These are phyloP conservation scores for Caenorhabditis wallacei DNA, from an alignment of 2,888 invertebrate genomes.

Conservation along the genomic window DNA sequence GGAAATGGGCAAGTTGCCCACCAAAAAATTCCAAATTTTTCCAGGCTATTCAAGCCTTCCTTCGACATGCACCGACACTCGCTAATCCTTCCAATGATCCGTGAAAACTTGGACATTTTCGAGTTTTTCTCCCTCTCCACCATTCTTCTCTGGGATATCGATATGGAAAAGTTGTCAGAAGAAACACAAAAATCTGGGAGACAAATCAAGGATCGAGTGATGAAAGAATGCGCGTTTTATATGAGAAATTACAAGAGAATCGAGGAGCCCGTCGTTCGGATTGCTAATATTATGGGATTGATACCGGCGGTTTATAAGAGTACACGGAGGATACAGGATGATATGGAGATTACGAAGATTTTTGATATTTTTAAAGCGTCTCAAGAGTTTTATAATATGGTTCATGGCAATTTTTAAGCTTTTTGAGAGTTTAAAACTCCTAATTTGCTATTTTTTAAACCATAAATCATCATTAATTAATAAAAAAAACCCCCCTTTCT, in stretches of 20 bases:
- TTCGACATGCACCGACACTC: constrained; percentile 19
- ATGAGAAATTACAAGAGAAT: constrained; percentile 24
- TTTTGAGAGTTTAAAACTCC: no score
- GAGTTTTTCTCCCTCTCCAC: constrained; percentile 53
- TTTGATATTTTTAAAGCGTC: constrained; percentile 50
- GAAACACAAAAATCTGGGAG: background rate
- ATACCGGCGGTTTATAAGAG: constrained; percentile 38
- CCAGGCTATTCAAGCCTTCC: constrained; percentile 49
- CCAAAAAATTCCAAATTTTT: background rate
- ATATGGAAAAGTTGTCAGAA: constrained; percentile 26
- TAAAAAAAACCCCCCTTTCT: no score
- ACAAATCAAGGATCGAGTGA: constrained; percentile 31
- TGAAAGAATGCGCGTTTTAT: constrained; percentile 39
- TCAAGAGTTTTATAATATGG: constrained; percentile 49
- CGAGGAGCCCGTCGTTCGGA: constrained; percentile 48
- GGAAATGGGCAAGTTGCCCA: background rate
- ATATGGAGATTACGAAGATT: constrained; percentile 45
- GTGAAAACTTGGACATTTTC: constrained; percentile 41
- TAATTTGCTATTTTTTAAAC: no score
- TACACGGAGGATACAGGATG: constrained; percentile 48
- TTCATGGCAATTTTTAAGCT: constrained; percentile 60
- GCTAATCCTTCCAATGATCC: constrained; percentile 31
- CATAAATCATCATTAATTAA: no score
- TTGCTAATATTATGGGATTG: constrained; percentile 28
- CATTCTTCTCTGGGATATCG: constrained; percentile 49